phyloP scores from a whole-genome alignment of 2,113 vertebrate species.

The Odocoileus hemionus region DNA sequence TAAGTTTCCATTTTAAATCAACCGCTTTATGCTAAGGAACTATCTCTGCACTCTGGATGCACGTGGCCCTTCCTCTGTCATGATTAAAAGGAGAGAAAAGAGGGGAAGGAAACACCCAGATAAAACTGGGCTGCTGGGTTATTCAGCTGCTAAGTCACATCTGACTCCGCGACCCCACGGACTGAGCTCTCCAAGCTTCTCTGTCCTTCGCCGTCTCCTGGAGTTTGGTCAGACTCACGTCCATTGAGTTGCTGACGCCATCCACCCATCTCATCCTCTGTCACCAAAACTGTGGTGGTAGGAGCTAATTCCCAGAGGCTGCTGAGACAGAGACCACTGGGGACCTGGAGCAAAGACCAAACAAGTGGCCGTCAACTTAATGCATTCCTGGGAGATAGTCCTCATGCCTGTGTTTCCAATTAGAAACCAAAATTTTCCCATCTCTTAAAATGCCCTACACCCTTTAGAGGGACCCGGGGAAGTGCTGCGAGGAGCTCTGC shows the following conservation, averaged over 20 bases:
- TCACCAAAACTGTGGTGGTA: background rate
- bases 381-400: background rate
- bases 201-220: background rate
- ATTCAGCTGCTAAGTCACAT: rapidly evolving
- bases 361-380: background rate
- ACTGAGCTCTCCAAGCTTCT: background rate
- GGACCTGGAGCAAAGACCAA: background rate
- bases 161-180: background rate
- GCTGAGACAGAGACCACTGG: background rate
- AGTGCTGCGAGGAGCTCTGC: background rate
- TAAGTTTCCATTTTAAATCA: background rate
- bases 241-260: background rate
- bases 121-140: background rate
- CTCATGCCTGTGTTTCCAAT: background rate
- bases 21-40: background rate
- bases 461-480: background rate
- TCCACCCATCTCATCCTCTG: background rate
- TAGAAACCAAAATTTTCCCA: background rate
- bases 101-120: background rate
- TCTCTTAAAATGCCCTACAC: background rate
- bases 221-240: background rate
- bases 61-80: background rate
- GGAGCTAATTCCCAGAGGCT: background rate
- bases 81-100: background rate
- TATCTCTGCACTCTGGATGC: background rate